Evolutionary conservation across 2,888 invertebrate species (phyloP).

Genomic region (Rotaria sp.): DNA sequence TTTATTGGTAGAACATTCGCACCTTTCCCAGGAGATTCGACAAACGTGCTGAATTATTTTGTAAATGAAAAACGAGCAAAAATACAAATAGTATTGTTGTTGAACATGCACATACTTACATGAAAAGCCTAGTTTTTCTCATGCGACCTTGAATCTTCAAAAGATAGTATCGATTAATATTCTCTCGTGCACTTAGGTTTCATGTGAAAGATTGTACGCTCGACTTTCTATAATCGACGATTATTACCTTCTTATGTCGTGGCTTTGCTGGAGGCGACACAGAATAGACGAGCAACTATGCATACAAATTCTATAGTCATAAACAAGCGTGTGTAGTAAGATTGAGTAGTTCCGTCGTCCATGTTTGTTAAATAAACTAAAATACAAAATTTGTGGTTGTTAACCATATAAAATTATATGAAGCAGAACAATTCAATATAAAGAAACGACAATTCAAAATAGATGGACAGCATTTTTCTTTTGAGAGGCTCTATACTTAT

Average conservation of each 20-base stretch:
- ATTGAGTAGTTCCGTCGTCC: neutral
- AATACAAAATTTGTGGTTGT: neutral
- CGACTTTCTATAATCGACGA: neutral
- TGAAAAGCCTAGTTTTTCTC: neutral
- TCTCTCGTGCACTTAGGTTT: neutral
- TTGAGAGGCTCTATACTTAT: neutral
- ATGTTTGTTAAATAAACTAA: neutral
- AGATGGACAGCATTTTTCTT: neutral
- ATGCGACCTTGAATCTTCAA: neutral
- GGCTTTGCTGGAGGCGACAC: neutral
- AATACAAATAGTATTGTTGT: neutral
- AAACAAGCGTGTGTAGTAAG: neutral
- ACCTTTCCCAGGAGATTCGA: neutral
- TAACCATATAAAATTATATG: neutral
- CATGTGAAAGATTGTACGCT: neutral
- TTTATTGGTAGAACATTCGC: neutral
- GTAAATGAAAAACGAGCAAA: constrained; percentile 1
- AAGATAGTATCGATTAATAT: neutral
- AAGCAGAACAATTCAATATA: neutral
- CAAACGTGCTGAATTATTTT: neutral
- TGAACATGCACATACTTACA: neutral
- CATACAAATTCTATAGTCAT: neutral
- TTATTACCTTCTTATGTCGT: neutral
- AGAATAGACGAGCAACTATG: neutral
- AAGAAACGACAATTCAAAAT: neutral